Evolutionary conservation across 1,140 invertebrate species (phyloP), one percentile per base, ranked within the genome.

Genomic region (Philopotamus ludificatus): DNA sequence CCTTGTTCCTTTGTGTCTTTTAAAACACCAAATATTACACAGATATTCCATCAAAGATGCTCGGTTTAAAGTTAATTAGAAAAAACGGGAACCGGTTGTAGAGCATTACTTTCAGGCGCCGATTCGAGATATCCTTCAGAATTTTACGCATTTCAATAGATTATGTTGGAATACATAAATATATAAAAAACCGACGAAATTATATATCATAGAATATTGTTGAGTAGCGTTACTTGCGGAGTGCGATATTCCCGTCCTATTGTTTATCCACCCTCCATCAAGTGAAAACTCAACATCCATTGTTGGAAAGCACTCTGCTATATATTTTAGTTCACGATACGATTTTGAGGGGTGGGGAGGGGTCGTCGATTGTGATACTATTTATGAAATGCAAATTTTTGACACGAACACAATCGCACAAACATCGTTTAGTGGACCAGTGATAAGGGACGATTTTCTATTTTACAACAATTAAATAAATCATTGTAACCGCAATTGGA

Each of bases 301-400:
- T 57, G 54, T 57, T 18, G 54, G 42, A 20, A 28, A 57, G 15
- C 26, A 18, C 51, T 54, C 51, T 22, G 18, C 53, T 34, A 28
- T 26, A 25, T 41, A 49, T 21, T 49, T 21, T 42, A 50, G 18
- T 18, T 39, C 39, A 22, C 21, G 54, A 57, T 57, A 57, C 42
- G 54, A 57, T 57, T 57, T 42, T 41, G 42, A 57, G 39, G 54
- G 54, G 28, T n/a, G n/a, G n/a, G n/a, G n/a, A n/a, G n/a, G n/a
- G n/a, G n/a, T n/a, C n/a, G n/a, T 57, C 54, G 34, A 57, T 57
- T 57, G 34, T 42, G 34, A 57, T 39, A 57, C 54, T 57, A 41
- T 57, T 12, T n/a, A n/a, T n/a, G n/a, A n/a, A n/a, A n/a, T n/a
- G n/a, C n/a, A n/a, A n/a, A n/a, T n/a, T n/a, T n/a, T n/a, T n/a